phyloP scores from a whole-genome alignment of 2,797 vertebrate genomes.

The Periparus ater region DNA sequence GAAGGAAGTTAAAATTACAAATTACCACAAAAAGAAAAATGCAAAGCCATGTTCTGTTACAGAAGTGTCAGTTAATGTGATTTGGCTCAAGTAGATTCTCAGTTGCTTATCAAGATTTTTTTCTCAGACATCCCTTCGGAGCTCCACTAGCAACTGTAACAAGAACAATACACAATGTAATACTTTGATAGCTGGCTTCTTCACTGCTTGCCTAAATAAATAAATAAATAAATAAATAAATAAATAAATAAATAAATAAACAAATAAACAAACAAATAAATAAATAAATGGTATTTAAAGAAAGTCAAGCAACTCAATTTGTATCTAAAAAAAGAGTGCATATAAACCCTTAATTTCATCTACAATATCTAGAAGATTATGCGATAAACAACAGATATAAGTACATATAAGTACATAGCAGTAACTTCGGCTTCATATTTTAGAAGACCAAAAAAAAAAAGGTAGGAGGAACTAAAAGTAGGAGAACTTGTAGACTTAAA shows the following conservation, averaged over 20 bases:
- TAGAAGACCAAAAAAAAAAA: not conserved
- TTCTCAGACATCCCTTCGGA: not conserved
- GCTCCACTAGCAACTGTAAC: not conserved
- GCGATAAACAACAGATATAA: not conserved
- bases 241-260: too few species aligned
- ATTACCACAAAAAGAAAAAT: conserved; percentile 1
- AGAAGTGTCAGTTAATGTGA: not conserved
- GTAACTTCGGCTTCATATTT: not conserved
- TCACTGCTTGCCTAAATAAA: too few species aligned
- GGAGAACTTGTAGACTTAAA: not conserved
- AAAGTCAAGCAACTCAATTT: not conserved
- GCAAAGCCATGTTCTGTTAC: not conserved
- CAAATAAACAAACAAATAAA: too few species aligned
- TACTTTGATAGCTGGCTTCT: not conserved
- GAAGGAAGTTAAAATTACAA: not conserved
- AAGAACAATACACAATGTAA: not conserved
- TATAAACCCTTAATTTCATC: not conserved
- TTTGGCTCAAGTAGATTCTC: conserved; percentile 18
- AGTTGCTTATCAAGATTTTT: conserved; percentile 16
- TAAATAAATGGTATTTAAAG: not conserved
- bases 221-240: too few species aligned
- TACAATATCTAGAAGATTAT: not conserved
- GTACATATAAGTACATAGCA: not conserved
- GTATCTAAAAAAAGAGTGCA: not conserved
- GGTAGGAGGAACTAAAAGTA: not conserved